Conservation (phyloP, 2,797 vertebrate genomes). For the Acanthurus leucopareius region DNA sequence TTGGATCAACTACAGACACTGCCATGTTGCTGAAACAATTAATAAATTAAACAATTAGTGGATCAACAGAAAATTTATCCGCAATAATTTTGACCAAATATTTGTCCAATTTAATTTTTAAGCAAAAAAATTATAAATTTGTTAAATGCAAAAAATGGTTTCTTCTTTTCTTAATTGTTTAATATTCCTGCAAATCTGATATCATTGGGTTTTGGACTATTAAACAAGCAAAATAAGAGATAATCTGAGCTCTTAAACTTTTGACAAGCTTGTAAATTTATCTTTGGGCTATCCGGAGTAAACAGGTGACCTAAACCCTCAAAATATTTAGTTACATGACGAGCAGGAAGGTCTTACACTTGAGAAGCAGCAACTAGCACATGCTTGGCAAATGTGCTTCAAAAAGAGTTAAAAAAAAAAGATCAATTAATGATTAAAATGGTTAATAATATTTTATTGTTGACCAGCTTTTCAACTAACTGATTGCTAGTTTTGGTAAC, state of each 20-base stretch:
- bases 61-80: background rate
- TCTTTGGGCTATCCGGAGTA: background rate
- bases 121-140: background rate
- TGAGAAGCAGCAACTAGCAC: background rate
- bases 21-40: too few relatives aligned
- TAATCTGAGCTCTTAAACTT: background rate
- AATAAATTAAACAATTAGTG: too few relatives aligned
- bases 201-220: background rate
- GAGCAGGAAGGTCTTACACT: background rate
- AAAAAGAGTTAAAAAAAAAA: too few relatives aligned
- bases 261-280: background rate
- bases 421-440: background rate
- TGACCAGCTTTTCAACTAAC: background rate
- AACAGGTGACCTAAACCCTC: background rate
- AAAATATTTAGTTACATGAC: too few relatives aligned
- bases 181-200: background rate
- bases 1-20: background rate
- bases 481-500: background rate
- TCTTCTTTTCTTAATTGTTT: background rate
- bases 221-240: background rate
- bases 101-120: too few relatives aligned
- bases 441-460: background rate
- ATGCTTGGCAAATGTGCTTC: background rate
- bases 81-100: background rate
- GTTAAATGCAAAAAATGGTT: background rate